Evolutionary conservation across 2,113 vertebrate genomes (phyloP), one percentile per base, ranked within the genome.

Genomic region (Brachirus orientalis): DNA sequence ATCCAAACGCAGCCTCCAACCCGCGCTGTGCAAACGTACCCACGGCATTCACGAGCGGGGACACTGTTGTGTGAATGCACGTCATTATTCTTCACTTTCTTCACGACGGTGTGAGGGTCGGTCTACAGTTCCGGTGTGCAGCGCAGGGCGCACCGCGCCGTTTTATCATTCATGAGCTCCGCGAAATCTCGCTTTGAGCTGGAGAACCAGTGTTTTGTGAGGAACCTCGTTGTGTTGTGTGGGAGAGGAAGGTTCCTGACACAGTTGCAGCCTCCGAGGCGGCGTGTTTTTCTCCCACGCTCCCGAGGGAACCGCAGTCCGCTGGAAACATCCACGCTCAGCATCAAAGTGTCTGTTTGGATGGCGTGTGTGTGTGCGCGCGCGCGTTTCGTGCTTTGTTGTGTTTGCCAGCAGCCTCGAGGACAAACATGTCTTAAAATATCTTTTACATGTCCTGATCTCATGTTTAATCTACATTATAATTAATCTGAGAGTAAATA

Each of bases 271-370:
- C 55, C 79, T 81, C 46, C 10, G 58, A 82, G 76, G 75, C 69
- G 77, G 82, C 79, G 84, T 63, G 4, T 82, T 79, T 82, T 79
- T 86, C 87, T 90, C 91, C 89, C 85, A 89, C 86, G 83, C 88
- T 86, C 75, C 77, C 47, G 18, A 44, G 80, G 72, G 86, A 83
- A 37, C 64, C 48, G 80, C 69, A 46, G 70, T 22, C 51, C 64
- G 53, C 48, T 77, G 74, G 68, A 86, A 86, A 76, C 75, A 86
- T 79, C 59, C 59, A 74, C 72, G 45, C 66, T 44, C 57, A 8
- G 43, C 69, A 75, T 73, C 54, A 71, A 58, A 63, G 76, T 41
- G 52, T 58, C 46, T 46, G 68, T 61, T 53, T 64, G 67, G 65
- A 72, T 70, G 36, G 4, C 55, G 43, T 55, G 22, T 7, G 36